These are phyloP conservation scores for Drosophila neoperkinsi DNA, from an alignment of 2,888 invertebrate species.

Conservation along the genomic window DNA sequence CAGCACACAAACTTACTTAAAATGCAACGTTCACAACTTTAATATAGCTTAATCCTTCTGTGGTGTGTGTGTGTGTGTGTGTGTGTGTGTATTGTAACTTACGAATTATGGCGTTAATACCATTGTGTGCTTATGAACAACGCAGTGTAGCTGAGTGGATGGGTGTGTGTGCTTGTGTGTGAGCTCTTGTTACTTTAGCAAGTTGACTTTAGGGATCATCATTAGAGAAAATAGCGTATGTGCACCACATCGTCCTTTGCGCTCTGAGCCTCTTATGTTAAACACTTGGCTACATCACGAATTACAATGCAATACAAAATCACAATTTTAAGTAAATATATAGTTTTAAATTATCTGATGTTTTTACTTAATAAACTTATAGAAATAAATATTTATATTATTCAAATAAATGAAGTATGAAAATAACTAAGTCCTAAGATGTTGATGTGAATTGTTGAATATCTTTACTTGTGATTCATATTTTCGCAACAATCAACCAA, in stretches of 20 bases:
- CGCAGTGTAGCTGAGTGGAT: conserved; percentile 13
- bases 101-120: conserved; percentile 79
- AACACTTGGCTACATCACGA: conserved; percentile 31
- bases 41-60: conserved; percentile 74
- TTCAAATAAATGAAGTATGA: neutral
- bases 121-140: conserved; percentile 68
- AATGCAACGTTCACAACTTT: conserved; percentile 70
- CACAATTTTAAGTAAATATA: neutral
- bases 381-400: neutral
- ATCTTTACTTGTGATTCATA: neutral
- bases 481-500: no score
- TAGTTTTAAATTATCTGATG: neutral
- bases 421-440: neutral
- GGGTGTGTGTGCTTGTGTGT: conserved; percentile 15
- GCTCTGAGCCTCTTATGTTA: conserved; percentile 41
- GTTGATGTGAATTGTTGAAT: neutral
- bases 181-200: conserved; percentile 70
- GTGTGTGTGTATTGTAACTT: conserved; percentile 50
- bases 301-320: conserved; percentile 6
- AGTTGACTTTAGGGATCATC: conserved; percentile 79
- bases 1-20: conserved; percentile 41
- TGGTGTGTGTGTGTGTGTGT: conserved; percentile 35
- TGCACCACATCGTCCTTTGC: conserved; percentile 21
- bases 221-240: conserved; percentile 57
- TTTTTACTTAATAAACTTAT: neutral